Evolutionary conservation across 30 jellyfish, hydroid and myxozoan species (phyloP).

Genomic region (Pelagia noctiluca): DNA sequence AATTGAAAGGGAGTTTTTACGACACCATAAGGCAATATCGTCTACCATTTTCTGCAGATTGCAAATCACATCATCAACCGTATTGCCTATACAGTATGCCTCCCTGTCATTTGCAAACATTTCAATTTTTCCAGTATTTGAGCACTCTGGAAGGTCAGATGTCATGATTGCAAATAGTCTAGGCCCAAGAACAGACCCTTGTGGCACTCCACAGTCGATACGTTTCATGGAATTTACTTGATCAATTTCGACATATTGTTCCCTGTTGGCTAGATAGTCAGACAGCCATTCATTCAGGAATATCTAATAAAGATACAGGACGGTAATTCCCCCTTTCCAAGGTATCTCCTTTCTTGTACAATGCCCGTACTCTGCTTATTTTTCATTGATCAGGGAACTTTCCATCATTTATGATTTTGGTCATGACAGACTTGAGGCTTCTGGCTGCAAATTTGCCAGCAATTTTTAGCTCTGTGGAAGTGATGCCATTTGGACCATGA

Average conservation of each 20-base stretch:
- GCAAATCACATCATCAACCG: conserved; percentile 35
- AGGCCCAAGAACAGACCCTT: conserved; percentile 6
- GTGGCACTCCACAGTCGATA: background rate
- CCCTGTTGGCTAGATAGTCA: conserved; percentile 24
- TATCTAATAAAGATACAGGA: conserved; percentile 24
- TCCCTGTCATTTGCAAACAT: background rate
- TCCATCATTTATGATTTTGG: conserved; percentile 36
- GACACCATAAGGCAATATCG: conserved; percentile 42
- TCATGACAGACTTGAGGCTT: conserved; percentile 2
- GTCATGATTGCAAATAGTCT: conserved; percentile 32
- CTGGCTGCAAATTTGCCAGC: conserved; percentile 9
- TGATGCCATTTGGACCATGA: conserved; percentile 2
- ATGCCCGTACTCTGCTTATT: conserved; percentile 43
- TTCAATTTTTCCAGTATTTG: conserved; percentile 34
- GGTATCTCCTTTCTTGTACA: conserved; percentile 5
- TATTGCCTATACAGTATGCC: conserved; percentile 17
- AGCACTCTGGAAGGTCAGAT: conserved; percentile 8
- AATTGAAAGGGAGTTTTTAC: conserved; percentile 21
- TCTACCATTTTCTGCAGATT: conserved; percentile 37
- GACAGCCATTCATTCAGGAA: conserved; percentile 22
- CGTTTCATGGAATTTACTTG: conserved; percentile 25
- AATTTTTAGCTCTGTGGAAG: background rate
- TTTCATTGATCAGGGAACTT: conserved; percentile 64
- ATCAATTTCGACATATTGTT: conserved; percentile 26
- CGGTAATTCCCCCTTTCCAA: conserved; percentile 23